Percentiles rank a stretch among this genome's conserved stretches.
phyloP scores from a whole-genome alignment of 2,888 invertebrate genomes.

The Theretra japonica region DNA sequence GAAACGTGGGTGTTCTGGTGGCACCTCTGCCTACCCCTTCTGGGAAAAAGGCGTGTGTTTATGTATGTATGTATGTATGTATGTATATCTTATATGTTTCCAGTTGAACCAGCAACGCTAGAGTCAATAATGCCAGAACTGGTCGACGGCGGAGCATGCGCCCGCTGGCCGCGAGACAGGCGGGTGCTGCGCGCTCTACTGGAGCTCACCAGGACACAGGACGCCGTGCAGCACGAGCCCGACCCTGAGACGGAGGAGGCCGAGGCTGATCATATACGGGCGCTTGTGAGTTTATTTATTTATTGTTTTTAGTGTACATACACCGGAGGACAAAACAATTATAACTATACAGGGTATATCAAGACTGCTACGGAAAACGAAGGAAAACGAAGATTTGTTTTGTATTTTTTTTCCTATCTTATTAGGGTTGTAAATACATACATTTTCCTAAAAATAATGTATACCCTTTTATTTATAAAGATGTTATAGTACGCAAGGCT shows the following conservation, averaged over 20 bases:
- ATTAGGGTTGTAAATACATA: too few species aligned
- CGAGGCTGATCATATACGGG: slow-evolving; percentile 3
- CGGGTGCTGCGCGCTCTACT: slow-evolving; percentile 89
- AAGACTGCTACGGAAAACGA: background rate
- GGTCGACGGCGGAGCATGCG: slow-evolving; percentile 81
- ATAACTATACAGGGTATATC: background rate
- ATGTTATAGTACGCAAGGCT: too few species aligned
- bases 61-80: background rate
- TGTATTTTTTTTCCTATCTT: too few species aligned
- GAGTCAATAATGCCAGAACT: slow-evolving; percentile 74
- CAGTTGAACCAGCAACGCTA: slow-evolving; percentile 42
- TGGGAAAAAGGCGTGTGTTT: background rate
- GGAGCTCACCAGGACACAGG: slow-evolving; percentile 86
- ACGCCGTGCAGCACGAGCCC: slow-evolving; percentile 38
- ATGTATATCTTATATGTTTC: background rate
- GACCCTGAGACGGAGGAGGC: background rate
- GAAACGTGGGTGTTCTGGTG: too few species aligned
- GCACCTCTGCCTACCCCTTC: too few species aligned
- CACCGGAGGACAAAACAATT: too few species aligned
- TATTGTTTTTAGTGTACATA: too few species aligned
- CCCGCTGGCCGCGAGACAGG: slow-evolving; percentile 88
- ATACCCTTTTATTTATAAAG: too few species aligned
- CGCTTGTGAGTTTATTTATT: background rate
- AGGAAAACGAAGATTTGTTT: too few species aligned
- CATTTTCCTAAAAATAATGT: too few species aligned